Base-by-base conservation (phyloP, 2,797 vertebrate species). In the Percopsis omiscomaycus region DNA sequence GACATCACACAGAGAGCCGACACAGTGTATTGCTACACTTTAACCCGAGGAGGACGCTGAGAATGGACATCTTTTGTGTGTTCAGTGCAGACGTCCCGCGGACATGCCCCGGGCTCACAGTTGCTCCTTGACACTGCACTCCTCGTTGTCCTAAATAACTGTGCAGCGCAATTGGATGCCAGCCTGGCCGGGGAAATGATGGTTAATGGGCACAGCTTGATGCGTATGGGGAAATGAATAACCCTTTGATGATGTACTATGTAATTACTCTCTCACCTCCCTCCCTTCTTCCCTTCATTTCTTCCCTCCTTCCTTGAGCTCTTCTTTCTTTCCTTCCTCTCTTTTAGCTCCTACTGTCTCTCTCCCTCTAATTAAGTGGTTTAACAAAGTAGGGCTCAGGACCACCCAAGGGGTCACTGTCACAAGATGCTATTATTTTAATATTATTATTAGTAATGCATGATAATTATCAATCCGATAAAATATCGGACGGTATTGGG, bases 81-180 rank as follows among this genome's bases (percentile, higher is more conserved):
- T 75, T 69, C 49, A 59, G 62, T 28, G 42, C 55, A 64, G 68
- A 65, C 28, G 0, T 44, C 70, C 74, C 73, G 76, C 67, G 73
- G 78, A 4, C 48, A 46, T 4, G 66, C 84, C 74, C 77, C 56
- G 30, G 71, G 86, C 74, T 68, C 60, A 42, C 48, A 72, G 47
- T 63, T 46, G 52, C 59, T 66, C 59, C 22, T 1, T 12, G 53
- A 12, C 51, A 46, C 29, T 73, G 50, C 50, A 30, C 67, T 60
- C 66, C 64, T 62, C 14, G 55, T 57, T 63, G 37, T 67, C 16
- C 70, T 60, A 27, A 66, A 75, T 48, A 47, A 70, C 49, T 4
- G 51, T 64, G 55, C 85, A 85, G 87, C 72, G 84, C 73, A 86
- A 83, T 61, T 48, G 44, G 69, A 46, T 59, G 73, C 80, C 80